Conservation (phyloP, 2,888 invertebrate genomes). For the Drosophila anomalata region DNA sequence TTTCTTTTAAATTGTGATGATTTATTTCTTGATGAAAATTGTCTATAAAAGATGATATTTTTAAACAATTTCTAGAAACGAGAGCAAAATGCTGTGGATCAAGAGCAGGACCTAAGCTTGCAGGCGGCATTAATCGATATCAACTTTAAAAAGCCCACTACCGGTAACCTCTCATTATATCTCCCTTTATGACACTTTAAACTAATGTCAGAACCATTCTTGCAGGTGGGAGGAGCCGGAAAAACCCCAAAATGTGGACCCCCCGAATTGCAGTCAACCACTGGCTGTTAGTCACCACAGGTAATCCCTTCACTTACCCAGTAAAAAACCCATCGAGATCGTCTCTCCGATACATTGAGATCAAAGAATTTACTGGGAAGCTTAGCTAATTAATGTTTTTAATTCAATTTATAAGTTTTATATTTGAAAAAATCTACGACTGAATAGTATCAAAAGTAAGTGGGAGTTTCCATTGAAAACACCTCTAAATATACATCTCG, state of each 20-base stretch:
- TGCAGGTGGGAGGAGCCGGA: conserved; percentile 21
- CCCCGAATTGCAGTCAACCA: conserved; percentile 56
- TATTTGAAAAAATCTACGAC: neutral
- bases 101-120: conserved; percentile 19
- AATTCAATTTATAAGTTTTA: neutral
- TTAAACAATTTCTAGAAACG: conserved; percentile 19
- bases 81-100: conserved; percentile 27
- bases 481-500: neutral
- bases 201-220: neutral
- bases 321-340: conserved; percentile 2
- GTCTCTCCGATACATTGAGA: conserved; percentile 17
- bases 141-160: neutral
- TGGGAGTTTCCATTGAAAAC: neutral
- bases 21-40: neutral
- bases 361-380: conserved; percentile 7
- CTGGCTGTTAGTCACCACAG: conserved; percentile 80
- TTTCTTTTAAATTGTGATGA: neutral
- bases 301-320: conserved; percentile 62
- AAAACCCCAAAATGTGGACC: conserved; percentile 53
- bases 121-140: neutral
- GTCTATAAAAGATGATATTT: neutral
- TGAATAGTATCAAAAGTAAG: neutral
- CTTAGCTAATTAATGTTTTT: neutral
- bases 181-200: no score
- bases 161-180: neutral